phyloP scores from a whole-genome alignment of 2,888 invertebrate species.

The Azorinus chamasolen region DNA sequence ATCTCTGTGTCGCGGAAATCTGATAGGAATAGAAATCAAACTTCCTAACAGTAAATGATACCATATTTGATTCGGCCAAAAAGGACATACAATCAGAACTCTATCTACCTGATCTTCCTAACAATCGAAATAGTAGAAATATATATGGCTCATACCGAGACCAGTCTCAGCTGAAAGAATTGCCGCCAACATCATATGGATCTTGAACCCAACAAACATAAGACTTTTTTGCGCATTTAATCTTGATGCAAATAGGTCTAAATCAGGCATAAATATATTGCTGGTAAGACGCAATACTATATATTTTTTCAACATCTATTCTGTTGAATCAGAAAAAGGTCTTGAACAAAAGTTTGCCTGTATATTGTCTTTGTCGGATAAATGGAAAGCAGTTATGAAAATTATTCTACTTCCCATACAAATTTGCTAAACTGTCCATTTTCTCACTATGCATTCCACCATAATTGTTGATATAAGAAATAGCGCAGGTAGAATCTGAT shows the following conservation, averaged over 20 bases:
- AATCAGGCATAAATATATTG: conserved; percentile 27
- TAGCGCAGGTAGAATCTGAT: not conserved
- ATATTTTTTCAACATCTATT: conserved; percentile 42
- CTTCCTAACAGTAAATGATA: conserved; percentile 21
- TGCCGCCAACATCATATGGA: no score
- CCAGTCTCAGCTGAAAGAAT: no score
- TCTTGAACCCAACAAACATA: conserved; percentile 24
- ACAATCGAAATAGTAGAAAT: not conserved
- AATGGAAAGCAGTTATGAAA: conserved; percentile 9
- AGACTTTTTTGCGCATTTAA: conserved; percentile 11
- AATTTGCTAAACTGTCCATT: no score
- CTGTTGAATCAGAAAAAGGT: conserved; percentile 17
- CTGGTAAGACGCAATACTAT: conserved; percentile 29
- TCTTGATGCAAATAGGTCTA: conserved; percentile 37
- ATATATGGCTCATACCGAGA: no score
- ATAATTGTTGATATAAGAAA: no score
- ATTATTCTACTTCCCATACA: no score
- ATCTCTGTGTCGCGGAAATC: not conserved
- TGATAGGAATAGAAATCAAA: conserved; percentile 14
- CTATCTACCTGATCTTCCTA: not conserved
- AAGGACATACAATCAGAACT: conserved; percentile 5
- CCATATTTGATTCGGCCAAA: conserved; percentile 35
- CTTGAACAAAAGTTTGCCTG: conserved; percentile 27
- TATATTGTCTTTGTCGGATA: conserved; percentile 19
- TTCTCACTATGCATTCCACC: no score